Evolutionary conservation across 2,888 invertebrate genomes (phyloP).

Genomic region (Amblyjoppa proteus): DNA sequence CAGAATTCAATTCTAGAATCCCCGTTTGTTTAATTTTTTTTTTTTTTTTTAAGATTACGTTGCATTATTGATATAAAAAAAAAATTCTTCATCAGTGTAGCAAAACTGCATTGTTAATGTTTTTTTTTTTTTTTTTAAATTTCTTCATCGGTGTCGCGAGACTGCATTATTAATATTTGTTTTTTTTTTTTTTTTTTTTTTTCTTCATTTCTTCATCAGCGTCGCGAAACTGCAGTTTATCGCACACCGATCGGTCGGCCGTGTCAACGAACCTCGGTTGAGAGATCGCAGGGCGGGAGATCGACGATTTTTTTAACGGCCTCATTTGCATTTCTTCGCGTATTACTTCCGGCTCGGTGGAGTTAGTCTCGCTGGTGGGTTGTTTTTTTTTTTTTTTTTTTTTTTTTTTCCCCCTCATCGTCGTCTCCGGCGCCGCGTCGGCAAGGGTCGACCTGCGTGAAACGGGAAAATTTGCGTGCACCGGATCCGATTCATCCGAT

Average conservation of each 20-base stretch:
- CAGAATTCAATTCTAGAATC: no score
- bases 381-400: neutral
- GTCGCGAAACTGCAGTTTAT: constrained; percentile 24
- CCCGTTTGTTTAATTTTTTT: no score
- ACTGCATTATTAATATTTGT: neutral
- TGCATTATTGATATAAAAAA: no score
- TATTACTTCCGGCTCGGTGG: constrained; percentile 15
- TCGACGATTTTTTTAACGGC: constrained; percentile 37
- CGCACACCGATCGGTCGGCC: constrained; percentile 23
- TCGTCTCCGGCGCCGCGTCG: neutral
- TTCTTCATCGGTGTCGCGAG: neutral
- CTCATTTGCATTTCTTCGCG: constrained; percentile 40
- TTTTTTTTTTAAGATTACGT: no score
- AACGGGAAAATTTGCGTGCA: constrained; percentile 51
- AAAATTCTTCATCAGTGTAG: no score
- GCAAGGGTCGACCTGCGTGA: constrained; percentile 22
- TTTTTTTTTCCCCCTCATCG: neutral
- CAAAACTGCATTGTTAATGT: no score
- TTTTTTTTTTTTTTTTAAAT: neutral
- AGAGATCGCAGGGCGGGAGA: constrained; percentile 37
- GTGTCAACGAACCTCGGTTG: constrained; percentile 30
- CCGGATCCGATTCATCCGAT: constrained; percentile 40
- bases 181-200: neutral
- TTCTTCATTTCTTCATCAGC: neutral
- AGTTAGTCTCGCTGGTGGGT: neutral